Evolutionary conservation across 1,140 invertebrate species (phyloP).

Genomic region (Listronotus bonariensis): DNA sequence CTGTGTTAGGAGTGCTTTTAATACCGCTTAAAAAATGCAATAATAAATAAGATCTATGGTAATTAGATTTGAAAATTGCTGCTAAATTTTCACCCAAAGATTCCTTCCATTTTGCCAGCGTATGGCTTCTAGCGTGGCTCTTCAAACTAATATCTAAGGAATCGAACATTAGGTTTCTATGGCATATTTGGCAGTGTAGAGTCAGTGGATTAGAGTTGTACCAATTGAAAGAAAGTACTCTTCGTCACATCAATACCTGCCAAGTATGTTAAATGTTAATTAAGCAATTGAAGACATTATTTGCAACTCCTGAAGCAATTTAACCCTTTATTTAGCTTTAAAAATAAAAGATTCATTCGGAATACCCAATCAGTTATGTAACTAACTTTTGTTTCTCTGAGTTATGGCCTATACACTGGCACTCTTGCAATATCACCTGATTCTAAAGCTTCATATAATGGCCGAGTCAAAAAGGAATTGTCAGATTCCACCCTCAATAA

Average conservation of each 20-base stretch:
- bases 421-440: constrained; percentile 28
- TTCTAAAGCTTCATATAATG: constrained; percentile 24
- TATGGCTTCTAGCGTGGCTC: constrained; percentile 9
- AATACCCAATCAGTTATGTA: neutral
- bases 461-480: constrained; percentile 18
- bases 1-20: no score
- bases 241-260: no score
- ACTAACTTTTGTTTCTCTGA: constrained; percentile 19
- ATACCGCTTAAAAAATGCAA: no score
- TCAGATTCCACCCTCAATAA: constrained; percentile 26
- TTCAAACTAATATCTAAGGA: neutral
- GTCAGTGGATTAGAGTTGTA: constrained; percentile 6
- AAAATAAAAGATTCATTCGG: neutral
- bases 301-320: no score
- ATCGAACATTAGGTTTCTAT: neutral
- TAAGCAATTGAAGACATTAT: no score
- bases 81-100: constrained; percentile 15
- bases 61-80: constrained; percentile 8
- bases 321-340: no score
- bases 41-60: no score
- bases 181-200: constrained; percentile 9
- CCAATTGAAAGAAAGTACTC: neutral
- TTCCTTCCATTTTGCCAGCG: constrained; percentile 4
- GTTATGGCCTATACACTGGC: constrained; percentile 26
- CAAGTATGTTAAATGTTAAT: no score